Evolutionary conservation across 1,140 invertebrate genomes (phyloP).

Genomic region (Gryllus bimaculatus): DNA sequence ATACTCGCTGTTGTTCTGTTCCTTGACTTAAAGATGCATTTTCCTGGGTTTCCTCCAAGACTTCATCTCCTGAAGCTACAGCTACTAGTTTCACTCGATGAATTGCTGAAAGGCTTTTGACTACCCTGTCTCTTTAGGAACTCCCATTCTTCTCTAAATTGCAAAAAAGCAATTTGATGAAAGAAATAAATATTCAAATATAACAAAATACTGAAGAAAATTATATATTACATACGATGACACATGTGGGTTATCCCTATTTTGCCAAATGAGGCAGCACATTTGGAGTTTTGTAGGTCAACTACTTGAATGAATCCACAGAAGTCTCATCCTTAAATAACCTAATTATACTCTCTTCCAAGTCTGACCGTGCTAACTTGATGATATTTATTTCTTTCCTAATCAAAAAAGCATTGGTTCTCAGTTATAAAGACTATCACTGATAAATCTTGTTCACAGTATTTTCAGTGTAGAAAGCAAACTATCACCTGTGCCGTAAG

Average conservation of each 20-base stretch:
- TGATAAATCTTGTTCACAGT: too few species aligned
- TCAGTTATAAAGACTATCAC: too few species aligned
- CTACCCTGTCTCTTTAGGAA: slow-evolving; percentile 49
- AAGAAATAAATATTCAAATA: background rate
- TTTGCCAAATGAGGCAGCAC: slow-evolving; percentile 84
- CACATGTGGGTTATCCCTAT: slow-evolving; percentile 91
- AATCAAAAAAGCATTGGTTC: background rate
- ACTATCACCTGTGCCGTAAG: slow-evolving; percentile 58
- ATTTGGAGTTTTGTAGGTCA: slow-evolving; percentile 81
- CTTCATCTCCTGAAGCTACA: slow-evolving; percentile 16
- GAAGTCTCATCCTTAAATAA: slow-evolving; percentile 93
- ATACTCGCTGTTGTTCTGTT: slow-evolving; percentile 66
- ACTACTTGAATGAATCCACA: slow-evolving; percentile 89
- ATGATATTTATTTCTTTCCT: slow-evolving; percentile 81
- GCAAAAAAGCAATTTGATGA: background rate
- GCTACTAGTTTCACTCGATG: slow-evolving; percentile 11
- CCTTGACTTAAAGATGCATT: slow-evolving; percentile 15
- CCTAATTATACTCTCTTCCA: slow-evolving; percentile 78
- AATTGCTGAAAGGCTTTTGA: slow-evolving; percentile 14
- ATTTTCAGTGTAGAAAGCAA: too few species aligned
- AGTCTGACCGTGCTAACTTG: slow-evolving; percentile 75
- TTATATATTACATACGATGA: slow-evolving; percentile 61
- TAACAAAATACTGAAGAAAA: background rate
- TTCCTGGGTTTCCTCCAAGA: slow-evolving; percentile 14
- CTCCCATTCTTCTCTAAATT: slow-evolving; percentile 45